Evolutionary conservation across 1,140 invertebrate species (phyloP).

Genomic region (Macrocentrus cingulum): DNA sequence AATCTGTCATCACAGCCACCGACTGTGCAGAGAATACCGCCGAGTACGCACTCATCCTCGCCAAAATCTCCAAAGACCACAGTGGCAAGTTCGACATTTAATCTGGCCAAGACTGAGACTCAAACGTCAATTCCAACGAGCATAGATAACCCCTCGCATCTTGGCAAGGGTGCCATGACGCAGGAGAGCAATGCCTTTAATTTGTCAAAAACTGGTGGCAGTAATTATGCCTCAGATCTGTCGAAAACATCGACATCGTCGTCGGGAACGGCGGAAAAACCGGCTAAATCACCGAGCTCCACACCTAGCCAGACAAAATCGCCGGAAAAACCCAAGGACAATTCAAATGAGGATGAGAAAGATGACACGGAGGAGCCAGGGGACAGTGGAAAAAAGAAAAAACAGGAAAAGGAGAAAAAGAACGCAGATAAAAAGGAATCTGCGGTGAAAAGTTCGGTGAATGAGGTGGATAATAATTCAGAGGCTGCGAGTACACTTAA

Average conservation of each 20-base stretch:
- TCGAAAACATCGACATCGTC: background rate
- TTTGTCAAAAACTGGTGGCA: constrained; percentile 34
- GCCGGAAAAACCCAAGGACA: background rate
- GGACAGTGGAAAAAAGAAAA: constrained; percentile 8
- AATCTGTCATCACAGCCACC: constrained; percentile 35
- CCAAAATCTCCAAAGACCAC: constrained; percentile 48
- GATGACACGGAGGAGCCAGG: background rate
- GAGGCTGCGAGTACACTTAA: background rate
- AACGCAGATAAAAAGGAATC: constrained; percentile 16
- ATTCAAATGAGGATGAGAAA: background rate
- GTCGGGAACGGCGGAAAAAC: background rate
- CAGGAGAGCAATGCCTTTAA: constrained; percentile 46
- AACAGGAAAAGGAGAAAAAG: constrained; percentile 12
- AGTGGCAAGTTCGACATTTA: constrained; percentile 21
- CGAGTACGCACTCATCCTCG: constrained; percentile 41
- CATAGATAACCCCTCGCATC: constrained; percentile 32
- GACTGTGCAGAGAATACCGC: constrained; percentile 53
- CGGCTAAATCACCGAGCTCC: background rate
- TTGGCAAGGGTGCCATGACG: constrained; percentile 28
- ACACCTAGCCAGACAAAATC: background rate
- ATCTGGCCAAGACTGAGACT: constrained; percentile 29
- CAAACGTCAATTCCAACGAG: constrained; percentile 29
- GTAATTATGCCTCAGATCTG: constrained; percentile 4
- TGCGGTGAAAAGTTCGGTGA: background rate
- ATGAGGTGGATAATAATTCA: background rate